Percentiles rank a stretch among this genome's conserved stretches.
Evolutionary conservation across 1,140 invertebrate genomes (phyloP).

Genomic region (Ylistrum balloti): DNA sequence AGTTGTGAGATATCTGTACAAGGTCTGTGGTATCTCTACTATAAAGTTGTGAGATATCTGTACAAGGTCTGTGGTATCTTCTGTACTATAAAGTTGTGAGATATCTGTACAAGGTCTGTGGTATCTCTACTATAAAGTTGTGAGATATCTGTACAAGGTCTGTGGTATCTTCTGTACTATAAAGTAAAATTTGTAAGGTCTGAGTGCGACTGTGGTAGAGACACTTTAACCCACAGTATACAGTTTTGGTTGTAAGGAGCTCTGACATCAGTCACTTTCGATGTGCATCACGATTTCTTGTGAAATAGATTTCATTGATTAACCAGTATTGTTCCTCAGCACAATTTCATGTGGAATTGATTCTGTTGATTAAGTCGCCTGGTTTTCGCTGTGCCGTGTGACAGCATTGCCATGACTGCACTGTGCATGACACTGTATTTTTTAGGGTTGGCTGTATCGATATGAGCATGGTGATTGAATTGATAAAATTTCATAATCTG

Average conservation of each 20-base stretch:
- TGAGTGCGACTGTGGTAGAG: not conserved
- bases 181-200: not conserved
- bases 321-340: not conserved
- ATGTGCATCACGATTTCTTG: slow-evolving; percentile 26
- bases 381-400: not conserved
- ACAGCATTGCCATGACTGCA: not conserved
- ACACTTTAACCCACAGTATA: not conserved
- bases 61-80: no score
- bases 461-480: not conserved
- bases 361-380: slow-evolving; percentile 26
- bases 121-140: not conserved
- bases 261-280: slow-evolving; percentile 5
- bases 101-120: no score
- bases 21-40: no score
- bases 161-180: not conserved
- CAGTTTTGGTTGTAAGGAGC: not conserved
- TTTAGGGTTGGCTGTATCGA: not conserved
- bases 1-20: not conserved
- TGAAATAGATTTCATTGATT: not conserved
- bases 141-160: no score
- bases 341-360: slow-evolving; percentile 33
- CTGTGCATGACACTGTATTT: not conserved
- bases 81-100: not conserved
- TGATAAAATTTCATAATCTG: slow-evolving; percentile 21
- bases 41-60: not conserved